Evolutionary conservation across 2,888 invertebrate genomes (phyloP).

Genomic region (Napeogenes inachia): DNA sequence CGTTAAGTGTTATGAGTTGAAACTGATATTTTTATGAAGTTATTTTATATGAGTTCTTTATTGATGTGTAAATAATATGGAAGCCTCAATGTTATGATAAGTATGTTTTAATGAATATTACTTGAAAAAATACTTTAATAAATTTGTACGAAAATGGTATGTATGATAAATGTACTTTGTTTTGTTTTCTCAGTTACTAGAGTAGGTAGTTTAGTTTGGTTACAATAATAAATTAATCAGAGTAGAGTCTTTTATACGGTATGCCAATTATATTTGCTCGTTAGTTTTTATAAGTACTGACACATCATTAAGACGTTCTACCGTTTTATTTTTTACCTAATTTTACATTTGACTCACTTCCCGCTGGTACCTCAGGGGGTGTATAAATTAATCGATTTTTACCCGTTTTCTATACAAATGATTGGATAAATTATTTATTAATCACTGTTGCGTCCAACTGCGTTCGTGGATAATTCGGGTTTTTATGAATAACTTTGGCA

Average conservation of each 20-base stretch:
- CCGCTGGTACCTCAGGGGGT: conserved; percentile 1
- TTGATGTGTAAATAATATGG: conserved; percentile 8
- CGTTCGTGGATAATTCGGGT: conserved; percentile 1
- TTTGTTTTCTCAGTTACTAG: too few species aligned
- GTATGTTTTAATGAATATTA: background rate
- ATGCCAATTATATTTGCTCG: background rate
- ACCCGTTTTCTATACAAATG: conserved; percentile 6
- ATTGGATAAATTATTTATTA: conserved; percentile 8
- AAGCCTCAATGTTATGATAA: background rate
- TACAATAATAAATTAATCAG: too few species aligned
- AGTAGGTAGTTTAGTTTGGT: too few species aligned
- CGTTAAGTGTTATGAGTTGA: conserved; percentile 45
- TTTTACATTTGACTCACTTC: conserved; percentile 3
- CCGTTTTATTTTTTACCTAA: conserved; percentile 6
- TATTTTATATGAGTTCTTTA: conserved; percentile 25
- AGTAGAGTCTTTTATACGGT: too few species aligned
- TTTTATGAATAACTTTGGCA: background rate
- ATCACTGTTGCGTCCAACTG: background rate
- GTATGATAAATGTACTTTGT: too few species aligned
- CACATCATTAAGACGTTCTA: conserved; percentile 6
- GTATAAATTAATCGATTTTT: conserved; percentile 7
- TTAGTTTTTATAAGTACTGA: background rate
- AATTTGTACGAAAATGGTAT: too few species aligned
- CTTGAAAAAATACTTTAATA: too few species aligned
- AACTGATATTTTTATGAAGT: conserved; percentile 37